Evolutionary conservation across 30 jellyfish, hydroid and myxozoan species (phyloP).

Genomic region (Turritopsis dohrnii): DNA sequence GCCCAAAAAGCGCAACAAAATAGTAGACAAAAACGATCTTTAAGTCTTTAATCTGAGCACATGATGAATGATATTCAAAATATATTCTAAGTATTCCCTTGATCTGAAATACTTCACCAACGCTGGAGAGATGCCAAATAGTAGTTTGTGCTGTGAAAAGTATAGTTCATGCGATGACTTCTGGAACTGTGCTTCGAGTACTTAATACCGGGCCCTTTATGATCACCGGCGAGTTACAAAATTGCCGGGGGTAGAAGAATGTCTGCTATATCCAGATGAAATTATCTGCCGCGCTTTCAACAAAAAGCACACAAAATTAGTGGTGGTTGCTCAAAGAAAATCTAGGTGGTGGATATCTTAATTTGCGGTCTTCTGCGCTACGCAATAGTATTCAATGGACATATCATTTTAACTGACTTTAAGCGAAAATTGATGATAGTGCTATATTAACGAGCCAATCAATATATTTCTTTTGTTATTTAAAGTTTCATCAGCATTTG

Average conservation of each 20-base stretch:
- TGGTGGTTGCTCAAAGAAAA: background rate
- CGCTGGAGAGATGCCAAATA: background rate
- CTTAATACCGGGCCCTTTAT: background rate
- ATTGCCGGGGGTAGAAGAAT: background rate
- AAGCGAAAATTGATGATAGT: too few relatives aligned
- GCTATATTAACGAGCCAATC: background rate
- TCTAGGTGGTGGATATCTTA: too few relatives aligned
- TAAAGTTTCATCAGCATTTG: too few relatives aligned
- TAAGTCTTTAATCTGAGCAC: background rate
- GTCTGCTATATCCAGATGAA: background rate
- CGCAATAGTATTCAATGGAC: too few relatives aligned
- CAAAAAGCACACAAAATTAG: background rate
- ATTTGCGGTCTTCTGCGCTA: too few relatives aligned
- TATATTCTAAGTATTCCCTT: background rate
- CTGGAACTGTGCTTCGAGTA: background rate
- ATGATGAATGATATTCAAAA: background rate
- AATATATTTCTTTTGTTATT: too few relatives aligned
- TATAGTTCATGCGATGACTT: background rate
- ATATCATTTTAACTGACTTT: too few relatives aligned
- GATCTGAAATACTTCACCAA: background rate
- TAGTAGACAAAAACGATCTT: background rate
- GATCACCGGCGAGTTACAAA: background rate
- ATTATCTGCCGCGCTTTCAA: too few relatives aligned
- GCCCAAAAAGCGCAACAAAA: background rate
- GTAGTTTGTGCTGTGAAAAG: background rate